Conservation (phyloP, 2,888 invertebrate species). For the Aporophyla lueneburgensis region DNA sequence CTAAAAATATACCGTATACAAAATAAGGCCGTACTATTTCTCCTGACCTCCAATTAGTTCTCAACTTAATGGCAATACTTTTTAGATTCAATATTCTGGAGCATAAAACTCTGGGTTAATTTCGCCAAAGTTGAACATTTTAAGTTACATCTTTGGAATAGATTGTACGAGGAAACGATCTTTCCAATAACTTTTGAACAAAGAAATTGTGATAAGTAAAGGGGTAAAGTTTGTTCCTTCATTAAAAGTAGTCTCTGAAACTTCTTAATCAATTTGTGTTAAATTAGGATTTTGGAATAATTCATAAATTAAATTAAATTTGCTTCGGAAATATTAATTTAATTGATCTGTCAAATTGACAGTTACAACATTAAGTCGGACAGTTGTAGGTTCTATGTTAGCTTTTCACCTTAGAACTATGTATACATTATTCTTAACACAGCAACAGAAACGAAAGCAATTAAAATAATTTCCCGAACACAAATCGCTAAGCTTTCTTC, state of each 20-base stretch:
- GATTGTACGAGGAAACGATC: slow-evolving; percentile 58
- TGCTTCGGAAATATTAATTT: slow-evolving; percentile 38
- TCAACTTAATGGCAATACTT: neutral
- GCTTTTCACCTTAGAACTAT: neutral
- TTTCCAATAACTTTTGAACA: slow-evolving; percentile 64
- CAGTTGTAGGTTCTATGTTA: neutral
- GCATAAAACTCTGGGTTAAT: slow-evolving; percentile 26
- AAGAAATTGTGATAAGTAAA: slow-evolving; percentile 63
- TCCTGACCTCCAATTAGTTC: slow-evolving; percentile 4
- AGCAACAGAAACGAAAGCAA: slow-evolving; percentile 9
- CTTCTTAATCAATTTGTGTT: slow-evolving; percentile 62
- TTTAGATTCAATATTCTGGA: slow-evolving; percentile 36
- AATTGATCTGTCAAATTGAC: slow-evolving; percentile 16
- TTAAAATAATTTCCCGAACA: slow-evolving; percentile 44
- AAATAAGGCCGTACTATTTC: slow-evolving; percentile 27
- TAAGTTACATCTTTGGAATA: slow-evolving; percentile 61
- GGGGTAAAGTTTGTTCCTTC: slow-evolving; percentile 59
- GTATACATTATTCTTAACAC: neutral
- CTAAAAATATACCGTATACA: slow-evolving; percentile 25
- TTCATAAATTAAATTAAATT: neutral
- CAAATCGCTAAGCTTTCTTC: slow-evolving; percentile 60
- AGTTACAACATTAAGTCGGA: neutral
- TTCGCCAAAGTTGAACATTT: slow-evolving; percentile 38
- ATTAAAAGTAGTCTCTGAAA: slow-evolving; percentile 57
- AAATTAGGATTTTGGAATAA: slow-evolving; percentile 50